Evolutionary conservation across 2,113 vertebrate genomes (phyloP).

Genomic region (Pangasianodon hypophthalmus): DNA sequence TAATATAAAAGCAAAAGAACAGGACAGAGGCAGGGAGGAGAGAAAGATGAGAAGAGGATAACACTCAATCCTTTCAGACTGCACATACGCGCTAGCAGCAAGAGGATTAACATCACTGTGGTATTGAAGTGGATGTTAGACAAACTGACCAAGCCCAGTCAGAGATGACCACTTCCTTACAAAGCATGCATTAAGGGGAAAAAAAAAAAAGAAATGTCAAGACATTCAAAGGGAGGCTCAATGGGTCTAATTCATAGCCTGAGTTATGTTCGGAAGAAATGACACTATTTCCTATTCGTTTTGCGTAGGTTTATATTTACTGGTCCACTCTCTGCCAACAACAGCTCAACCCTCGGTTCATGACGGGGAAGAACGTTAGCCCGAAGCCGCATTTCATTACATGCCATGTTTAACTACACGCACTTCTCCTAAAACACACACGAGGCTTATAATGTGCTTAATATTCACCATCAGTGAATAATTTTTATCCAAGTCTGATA

Average conservation of each 20-base stretch:
- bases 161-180: constrained; percentile 1
- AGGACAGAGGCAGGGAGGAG: not conserved
- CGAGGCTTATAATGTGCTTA: constrained; percentile 93
- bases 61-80: not conserved
- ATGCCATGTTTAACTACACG: constrained; percentile 73
- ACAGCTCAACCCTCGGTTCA: constrained; percentile 11
- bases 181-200: not conserved
- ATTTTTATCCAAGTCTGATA: constrained; percentile 98
- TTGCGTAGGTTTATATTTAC: constrained; percentile 31
- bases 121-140: constrained; percentile 1
- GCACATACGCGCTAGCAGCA: not conserved
- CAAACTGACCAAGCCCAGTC: constrained; percentile 34
- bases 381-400: constrained; percentile 71
- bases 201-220: not conserved
- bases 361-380: constrained; percentile 44
- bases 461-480: constrained; percentile 98
- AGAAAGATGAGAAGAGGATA: not conserved
- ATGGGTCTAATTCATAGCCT: constrained; percentile 18
- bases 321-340: not conserved
- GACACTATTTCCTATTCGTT: constrained; percentile 25
- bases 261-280: constrained; percentile 7
- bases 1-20: not conserved
- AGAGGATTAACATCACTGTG: not conserved
- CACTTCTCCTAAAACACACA: constrained; percentile 85
- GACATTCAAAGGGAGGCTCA: constrained; percentile 8